These are phyloP conservation scores for Eublepharis macularius DNA, from an alignment of 2,113 vertebrate genomes.

Conservation along the genomic window DNA sequence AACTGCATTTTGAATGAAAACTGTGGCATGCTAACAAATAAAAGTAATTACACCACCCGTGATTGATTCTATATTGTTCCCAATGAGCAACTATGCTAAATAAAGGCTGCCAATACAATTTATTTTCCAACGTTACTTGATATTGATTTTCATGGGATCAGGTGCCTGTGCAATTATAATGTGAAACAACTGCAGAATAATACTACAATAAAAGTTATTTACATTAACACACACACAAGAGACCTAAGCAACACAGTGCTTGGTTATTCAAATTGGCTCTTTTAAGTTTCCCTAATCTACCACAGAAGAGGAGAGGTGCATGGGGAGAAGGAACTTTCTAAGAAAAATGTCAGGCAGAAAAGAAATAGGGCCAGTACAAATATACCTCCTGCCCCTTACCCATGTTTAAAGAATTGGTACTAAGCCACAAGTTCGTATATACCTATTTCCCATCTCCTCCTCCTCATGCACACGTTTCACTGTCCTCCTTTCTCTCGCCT, in stretches of 20 bases:
- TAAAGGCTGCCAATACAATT: not conserved
- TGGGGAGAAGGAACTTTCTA: not conserved
- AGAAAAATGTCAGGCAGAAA: not conserved
- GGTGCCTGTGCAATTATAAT: not conserved
- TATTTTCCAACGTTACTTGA: not conserved
- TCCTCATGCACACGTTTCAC: not conserved
- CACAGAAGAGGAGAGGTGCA: not conserved
- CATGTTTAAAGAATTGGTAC: not conserved
- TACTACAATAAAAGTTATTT: fast-evolving
- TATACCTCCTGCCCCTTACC: not conserved
- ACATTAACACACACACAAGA: not conserved
- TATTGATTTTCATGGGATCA: not conserved
- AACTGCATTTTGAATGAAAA: constrained; percentile 8
- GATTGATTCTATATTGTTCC: not conserved
- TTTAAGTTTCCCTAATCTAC: not conserved
- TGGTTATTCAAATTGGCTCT: not conserved
- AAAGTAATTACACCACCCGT: not conserved
- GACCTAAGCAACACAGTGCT: not conserved
- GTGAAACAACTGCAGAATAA: not conserved
- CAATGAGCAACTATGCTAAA: constrained; percentile 4
- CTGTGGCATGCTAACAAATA: constrained; percentile 6
- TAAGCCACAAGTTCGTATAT: no score
- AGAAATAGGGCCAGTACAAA: not conserved
- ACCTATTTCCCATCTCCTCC: no score
- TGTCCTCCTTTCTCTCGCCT: not conserved